Evolutionary conservation across 2,888 invertebrate species (phyloP), one percentile per base, ranked within the genome.

Genomic region (Amphiduros pacificus): DNA sequence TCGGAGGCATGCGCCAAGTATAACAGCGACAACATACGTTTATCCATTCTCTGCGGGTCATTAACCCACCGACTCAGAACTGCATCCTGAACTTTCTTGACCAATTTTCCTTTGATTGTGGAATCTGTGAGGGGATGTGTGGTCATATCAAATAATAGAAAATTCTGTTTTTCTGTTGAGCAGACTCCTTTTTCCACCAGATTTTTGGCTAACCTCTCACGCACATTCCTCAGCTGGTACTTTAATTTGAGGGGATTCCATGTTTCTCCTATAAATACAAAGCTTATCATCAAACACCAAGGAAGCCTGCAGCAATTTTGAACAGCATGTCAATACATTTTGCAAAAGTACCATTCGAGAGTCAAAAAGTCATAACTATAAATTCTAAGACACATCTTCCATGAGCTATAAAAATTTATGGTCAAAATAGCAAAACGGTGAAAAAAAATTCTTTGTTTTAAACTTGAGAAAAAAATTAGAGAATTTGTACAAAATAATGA

Each of bases 91-190:
- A 99, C 95, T 62, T 73, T 79, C 87, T 96, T 97, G 65, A 99
- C 94, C 78, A 99, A 88, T 76, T 95, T 91, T 77, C 92, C 91
- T 87, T 99, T 99, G 59, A 94, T 90, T 72, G 91, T 88, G 84
- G 93, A 93, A 83, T 99, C 97, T 69, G 93, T 94, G 66, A 99
- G 87, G 44, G 99, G 99, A 87, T 99, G 99, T 74, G 99, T 99
- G 59, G 99, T 99, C 97, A 99, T 99, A 85, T 99, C 99, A 83
- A 99, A 99, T 61, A 99, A 87, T 75, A 99, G 87, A 85, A 99
- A 99, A 84, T 99, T 99, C 85, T 99, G 98, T 86, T 98, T 99
- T 84, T 99, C 98, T 63, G 98, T 99, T 65, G 98, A 97, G 72
- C 98, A 88, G 48, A 99, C 97, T 71, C 98, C 98, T 84, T 99